A percentile compares a stretch with the other conserved stretches of the same genome.
Evolutionary conservation across 2,888 invertebrate genomes (phyloP).

Genomic region (Rhopalosiphum nymphaeae): DNA sequence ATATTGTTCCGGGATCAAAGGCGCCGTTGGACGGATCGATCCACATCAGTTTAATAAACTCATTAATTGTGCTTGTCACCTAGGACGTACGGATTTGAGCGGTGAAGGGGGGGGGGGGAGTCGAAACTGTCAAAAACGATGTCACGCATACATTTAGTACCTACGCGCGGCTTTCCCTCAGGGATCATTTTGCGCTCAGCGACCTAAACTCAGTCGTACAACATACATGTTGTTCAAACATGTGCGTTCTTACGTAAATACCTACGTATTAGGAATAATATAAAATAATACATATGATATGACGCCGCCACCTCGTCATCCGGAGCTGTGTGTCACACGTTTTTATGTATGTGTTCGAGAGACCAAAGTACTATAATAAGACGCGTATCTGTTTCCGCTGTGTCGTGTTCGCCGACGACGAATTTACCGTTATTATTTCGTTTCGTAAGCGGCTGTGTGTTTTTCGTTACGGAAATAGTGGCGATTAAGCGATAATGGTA

Average conservation of each 20-base stretch:
- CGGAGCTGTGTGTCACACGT: background rate
- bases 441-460: background rate
- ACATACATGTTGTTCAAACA: background rate
- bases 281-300: background rate
- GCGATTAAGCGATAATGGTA: too few relatives aligned
- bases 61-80: conserved; percentile 6
- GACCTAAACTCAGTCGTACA: background rate
- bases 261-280: background rate
- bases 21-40: background rate
- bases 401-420: background rate
- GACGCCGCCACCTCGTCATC: background rate
- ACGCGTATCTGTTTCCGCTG: background rate
- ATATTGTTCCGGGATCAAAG: background rate
- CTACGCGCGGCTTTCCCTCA: background rate
- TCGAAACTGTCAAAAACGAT: conserved; percentile 31
- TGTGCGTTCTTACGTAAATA: background rate
- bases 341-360: background rate
- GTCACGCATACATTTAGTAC: background rate
- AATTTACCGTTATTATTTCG: background rate
- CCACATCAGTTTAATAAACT: background rate
- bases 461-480: background rate
- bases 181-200: background rate
- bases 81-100: background rate
- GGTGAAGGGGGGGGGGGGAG: background rate
- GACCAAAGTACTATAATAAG: background rate